A percentile compares a stretch with the other conserved stretches of the same genome.
Conservation (phyloP, 2,113 vertebrate genomes). For the Hemichromis elongatus region DNA sequence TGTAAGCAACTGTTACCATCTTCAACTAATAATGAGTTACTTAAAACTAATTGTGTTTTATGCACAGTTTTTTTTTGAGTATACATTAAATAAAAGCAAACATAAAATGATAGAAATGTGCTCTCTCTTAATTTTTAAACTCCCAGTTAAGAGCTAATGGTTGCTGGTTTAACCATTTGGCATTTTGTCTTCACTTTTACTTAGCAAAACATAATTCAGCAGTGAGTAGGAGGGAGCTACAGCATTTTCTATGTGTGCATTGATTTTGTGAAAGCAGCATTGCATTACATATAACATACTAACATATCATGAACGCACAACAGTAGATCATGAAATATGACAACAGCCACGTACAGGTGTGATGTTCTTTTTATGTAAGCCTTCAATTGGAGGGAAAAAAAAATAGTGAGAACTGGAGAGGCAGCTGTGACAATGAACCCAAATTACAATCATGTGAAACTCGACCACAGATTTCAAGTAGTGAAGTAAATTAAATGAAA, state of each 20-base stretch:
- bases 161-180: slow-evolving; percentile 1
- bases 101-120: not conserved
- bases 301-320: not conserved
- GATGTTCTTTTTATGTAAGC: slow-evolving; percentile 20
- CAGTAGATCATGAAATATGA: not conserved
- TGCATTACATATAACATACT: not conserved
- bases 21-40: slow-evolving; percentile 41
- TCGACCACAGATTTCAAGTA: slow-evolving; percentile 87
- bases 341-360: slow-evolving; percentile 2
- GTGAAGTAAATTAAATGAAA: slow-evolving; percentile 84
- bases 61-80: not conserved
- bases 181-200: slow-evolving; percentile 29
- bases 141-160: not conserved
- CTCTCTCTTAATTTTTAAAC: not conserved
- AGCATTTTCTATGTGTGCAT: not conserved
- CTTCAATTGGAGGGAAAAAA: not conserved
- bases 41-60: slow-evolving; percentile 4
- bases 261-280: not conserved
- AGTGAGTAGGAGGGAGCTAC: not conserved
- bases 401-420: slow-evolving; percentile 8
- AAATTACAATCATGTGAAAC: slow-evolving; percentile 84
- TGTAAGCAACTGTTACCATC: slow-evolving; percentile 61
- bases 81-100: not conserved
- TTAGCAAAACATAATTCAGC: not conserved
- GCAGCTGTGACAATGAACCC: slow-evolving; percentile 58